Conservation (phyloP, 2,888 invertebrate species). For the Hirtodrosophila cameraria region DNA sequence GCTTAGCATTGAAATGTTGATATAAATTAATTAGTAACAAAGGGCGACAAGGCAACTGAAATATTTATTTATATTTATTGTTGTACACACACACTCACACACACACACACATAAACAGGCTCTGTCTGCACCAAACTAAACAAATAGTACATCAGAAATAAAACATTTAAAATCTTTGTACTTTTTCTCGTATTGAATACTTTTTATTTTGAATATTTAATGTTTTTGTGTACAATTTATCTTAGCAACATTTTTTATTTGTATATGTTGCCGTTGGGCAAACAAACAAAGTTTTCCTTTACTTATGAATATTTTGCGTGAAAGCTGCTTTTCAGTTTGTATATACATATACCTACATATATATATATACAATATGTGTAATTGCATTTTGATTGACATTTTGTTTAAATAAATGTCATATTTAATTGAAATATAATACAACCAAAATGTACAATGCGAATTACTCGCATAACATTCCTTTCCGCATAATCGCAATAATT, state of each 20-base stretch:
- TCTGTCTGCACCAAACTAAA: slow-evolving; percentile 23
- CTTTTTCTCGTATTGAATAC: too few relatives aligned
- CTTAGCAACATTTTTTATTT: too few relatives aligned
- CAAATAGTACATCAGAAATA: slow-evolving; percentile 54
- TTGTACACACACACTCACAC: slow-evolving; percentile 19
- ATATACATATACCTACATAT: too few relatives aligned
- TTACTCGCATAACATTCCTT: slow-evolving; percentile 5
- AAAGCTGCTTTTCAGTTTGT: background rate
- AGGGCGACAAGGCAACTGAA: slow-evolving; percentile 48
- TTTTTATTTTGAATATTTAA: slow-evolving; percentile 3
- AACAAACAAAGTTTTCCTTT: slow-evolving; percentile 8
- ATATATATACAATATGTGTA: slow-evolving; percentile 21
- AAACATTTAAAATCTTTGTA: slow-evolving; percentile 54
- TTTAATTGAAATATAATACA: slow-evolving; percentile 51
- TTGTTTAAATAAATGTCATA: slow-evolving; percentile 21
- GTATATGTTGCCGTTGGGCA: background rate
- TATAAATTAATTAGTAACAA: slow-evolving; percentile 76
- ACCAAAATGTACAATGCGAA: slow-evolving; percentile 7
- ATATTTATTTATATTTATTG: slow-evolving; percentile 53
- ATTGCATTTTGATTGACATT: slow-evolving; percentile 50
- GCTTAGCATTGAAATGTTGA: slow-evolving; percentile 79
- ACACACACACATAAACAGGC: slow-evolving; percentile 4
- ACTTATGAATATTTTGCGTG: slow-evolving; percentile 16
- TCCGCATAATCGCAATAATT: slow-evolving; percentile 34
- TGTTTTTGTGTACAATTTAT: background rate